Evolutionary conservation across 1,140 invertebrate species (phyloP).

Genomic region (Patella vulgata): DNA sequence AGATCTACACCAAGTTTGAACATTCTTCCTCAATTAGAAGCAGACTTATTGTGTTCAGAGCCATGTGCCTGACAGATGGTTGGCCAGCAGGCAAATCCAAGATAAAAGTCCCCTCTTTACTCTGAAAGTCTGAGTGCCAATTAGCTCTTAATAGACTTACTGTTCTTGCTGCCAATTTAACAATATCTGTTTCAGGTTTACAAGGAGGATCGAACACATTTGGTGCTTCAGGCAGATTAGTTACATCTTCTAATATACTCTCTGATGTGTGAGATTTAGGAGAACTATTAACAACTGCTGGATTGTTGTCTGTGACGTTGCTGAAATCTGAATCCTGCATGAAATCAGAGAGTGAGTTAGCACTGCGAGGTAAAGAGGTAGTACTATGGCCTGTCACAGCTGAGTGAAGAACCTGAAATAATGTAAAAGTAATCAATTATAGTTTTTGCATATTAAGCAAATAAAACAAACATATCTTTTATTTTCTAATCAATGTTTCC

Average conservation of each 20-base stretch:
- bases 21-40: too few relatives aligned
- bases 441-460: too few relatives aligned
- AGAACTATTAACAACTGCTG: not conserved
- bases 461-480: too few relatives aligned
- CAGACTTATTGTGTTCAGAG: too few relatives aligned
- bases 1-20: too few relatives aligned
- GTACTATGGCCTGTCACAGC: constrained; percentile 65
- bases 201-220: constrained; percentile 3
- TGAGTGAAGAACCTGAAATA: constrained; percentile 65
- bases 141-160: too few relatives aligned
- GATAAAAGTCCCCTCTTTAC: too few relatives aligned
- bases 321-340: constrained; percentile 51
- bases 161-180: constrained; percentile 67
- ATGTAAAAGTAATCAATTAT: constrained; percentile 9
- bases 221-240: constrained; percentile 3
- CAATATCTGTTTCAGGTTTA: constrained; percentile 56
- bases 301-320: constrained; percentile 39
- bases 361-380: constrained; percentile 43
- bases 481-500: too few relatives aligned
- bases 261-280: constrained; percentile 14
- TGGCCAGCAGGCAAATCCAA: too few relatives aligned
- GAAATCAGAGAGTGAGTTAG: constrained; percentile 49
- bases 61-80: too few relatives aligned
- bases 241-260: constrained; percentile 5
- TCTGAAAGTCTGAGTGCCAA: too few relatives aligned